Base-by-base conservation (phyloP, 2,888 invertebrate species). In the Drosophila gaucha region DNA sequence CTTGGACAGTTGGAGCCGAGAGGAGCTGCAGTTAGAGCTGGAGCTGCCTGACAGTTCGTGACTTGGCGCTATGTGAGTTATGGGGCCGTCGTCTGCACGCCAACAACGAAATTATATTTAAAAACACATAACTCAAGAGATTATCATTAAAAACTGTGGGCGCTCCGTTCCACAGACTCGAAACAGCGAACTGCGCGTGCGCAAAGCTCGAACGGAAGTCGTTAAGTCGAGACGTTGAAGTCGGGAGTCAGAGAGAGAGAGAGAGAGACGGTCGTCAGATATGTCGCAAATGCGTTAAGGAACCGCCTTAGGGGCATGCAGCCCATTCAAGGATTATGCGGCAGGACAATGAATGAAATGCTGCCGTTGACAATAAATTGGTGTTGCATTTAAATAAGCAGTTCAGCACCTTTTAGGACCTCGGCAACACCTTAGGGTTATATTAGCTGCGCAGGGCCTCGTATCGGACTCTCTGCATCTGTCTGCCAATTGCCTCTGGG, bases 91-190 rank as follows among this genome's bases (percentile, higher is more conserved):
- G 83, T 85, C 83, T 83, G 88, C 78, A 82, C 84, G 80, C 84
- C 78, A 88, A 78, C 88, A 84, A 71, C 91, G 88, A 90, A 91
- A 90, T 90, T 91, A 91, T 91, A 91, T 91, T 91, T 91, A 90
- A 90, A 91, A 91, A 89, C 89, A 87, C 90, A 91, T 91, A 91
- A 90, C 89, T 91, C 89, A 91, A 68, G 74, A 91, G 91, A 91
- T 91, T 91, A 91, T 91, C 91, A 91, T 91, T 91, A 91, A 91
- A 91, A 90, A 77, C 84, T 78, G 90, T 91, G 89, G 90, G 91
- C 80, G 90, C 89, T 85, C 80, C 22, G 38, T 36, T 28, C 26
- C 50, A 31, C 36, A 51, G 44, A 22, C 58, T 51, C 56, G 31
- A 67, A 67, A 62, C 24, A 10, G 31, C 59, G 36, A 52, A 62